Evolutionary conservation across 2,888 invertebrate genomes (phyloP), one percentile per base, ranked within the genome.

Genomic region (Brenthis hecate): DNA sequence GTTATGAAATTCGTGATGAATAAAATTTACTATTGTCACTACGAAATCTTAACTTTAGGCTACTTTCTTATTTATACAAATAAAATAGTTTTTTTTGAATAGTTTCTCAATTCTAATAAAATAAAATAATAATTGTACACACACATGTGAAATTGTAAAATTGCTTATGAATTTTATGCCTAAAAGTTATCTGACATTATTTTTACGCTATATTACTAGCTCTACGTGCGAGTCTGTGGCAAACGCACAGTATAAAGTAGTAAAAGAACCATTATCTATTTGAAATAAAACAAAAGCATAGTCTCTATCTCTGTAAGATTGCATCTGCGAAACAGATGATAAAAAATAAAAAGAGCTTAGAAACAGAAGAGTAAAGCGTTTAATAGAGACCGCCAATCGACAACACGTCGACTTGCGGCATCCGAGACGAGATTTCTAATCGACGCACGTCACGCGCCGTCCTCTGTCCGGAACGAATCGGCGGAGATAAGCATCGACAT

Each of bases 401-500:
- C 80, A 75, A 76, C 76, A 74, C 76, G 75, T 75, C 76, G 77
- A 73, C 73, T 74, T 80, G 80, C 78, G 82, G 82, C 81, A 83
- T 84, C 82, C 82, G 81, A 83, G 83, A 78, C 80, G 81, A 85
- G 87, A 85, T 87, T 87, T 88, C 87, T 87, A 88, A 86, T 87
- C 82, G 83, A 75, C 80, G 76, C 74, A 77, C 85, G 88, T 88
- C 88, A 87, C 88, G 88, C 89, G 83, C 82, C 77, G 81, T 84
- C 85, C 81, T 75, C 80, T 78, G 78, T 74, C 81, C 85, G 85
- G 81, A 85, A 85, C 87, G 81, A 84, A 85, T 84, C 80, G 77
- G 77, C 78, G 79, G 78, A 85, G 87, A 87, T 87, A 86, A 85
- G 81, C 85, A 87, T 88, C 86, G 77, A 78, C 77, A 77, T 75